phyloP scores from a whole-genome alignment of 2,113 vertebrate genomes.

The Macquaria ambigua region DNA sequence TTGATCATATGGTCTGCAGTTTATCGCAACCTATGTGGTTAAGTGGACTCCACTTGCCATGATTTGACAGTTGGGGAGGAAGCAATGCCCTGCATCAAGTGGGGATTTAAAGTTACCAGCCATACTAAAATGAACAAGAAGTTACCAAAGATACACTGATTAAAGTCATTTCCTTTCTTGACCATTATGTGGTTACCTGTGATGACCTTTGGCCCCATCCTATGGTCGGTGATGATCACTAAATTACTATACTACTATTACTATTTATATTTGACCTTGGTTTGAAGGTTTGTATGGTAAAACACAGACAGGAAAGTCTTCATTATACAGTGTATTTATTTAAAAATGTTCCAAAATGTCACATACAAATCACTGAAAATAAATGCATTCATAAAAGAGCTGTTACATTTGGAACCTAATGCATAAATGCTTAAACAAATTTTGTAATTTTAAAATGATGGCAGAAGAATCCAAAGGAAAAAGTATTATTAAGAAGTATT shows the following conservation, averaged over 20 bases:
- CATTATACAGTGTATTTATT: neutral
- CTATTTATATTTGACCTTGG: neutral
- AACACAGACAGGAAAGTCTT: neutral
- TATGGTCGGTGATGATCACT: constrained; percentile 3
- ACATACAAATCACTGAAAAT: neutral
- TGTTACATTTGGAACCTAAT: neutral
- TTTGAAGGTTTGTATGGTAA: neutral
- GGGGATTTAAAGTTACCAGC: neutral
- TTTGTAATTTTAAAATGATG: no score
- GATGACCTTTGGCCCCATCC: neutral
- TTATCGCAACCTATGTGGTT: neutral
- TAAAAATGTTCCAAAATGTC: neutral
- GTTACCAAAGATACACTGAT: neutral
- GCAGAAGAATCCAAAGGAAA: no score
- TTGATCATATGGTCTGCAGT: neutral
- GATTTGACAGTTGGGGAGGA: neutral
- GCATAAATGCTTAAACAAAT: neutral
- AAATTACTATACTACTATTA: neutral
- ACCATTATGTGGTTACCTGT: neutral
- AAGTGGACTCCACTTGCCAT: no score
- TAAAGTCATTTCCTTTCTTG: neutral
- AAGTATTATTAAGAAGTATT: no score
- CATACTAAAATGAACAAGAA: neutral
- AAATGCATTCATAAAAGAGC: neutral
- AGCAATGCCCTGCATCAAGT: neutral